These are phyloP conservation scores for Argopecten irradians DNA, from an alignment of 1,140 invertebrate genomes.

Conservation along the genomic window DNA sequence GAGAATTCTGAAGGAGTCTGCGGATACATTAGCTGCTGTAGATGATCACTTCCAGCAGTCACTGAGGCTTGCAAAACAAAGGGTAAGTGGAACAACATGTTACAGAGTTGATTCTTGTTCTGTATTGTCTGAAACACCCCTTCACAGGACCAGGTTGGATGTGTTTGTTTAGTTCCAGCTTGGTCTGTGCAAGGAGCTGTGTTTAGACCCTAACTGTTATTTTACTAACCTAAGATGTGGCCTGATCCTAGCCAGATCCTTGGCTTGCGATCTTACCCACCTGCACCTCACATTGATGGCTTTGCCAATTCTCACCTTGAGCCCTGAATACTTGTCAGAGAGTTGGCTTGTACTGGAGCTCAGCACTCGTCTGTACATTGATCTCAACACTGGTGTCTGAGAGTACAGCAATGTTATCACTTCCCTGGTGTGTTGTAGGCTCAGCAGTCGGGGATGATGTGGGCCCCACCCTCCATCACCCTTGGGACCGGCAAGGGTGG, in stretches of 20 bases:
- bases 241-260: not conserved
- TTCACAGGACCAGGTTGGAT: not conserved
- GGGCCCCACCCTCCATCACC: constrained; percentile 68
- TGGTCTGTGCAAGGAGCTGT: not conserved
- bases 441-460: constrained; percentile 46
- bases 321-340: not conserved
- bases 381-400: constrained; percentile 2
- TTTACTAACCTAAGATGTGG: not conserved
- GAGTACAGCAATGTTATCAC: not conserved
- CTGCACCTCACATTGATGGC: not conserved
- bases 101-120: not conserved
- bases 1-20: constrained; percentile 75
- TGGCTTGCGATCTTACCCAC: not conserved
- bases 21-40: constrained; percentile 81
- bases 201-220: not conserved
- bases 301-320: not conserved
- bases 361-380: constrained; percentile 3
- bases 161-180: not conserved
- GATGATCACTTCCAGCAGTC: constrained; percentile 95
- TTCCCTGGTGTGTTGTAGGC: not conserved
- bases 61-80: constrained; percentile 87
- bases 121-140: not conserved
- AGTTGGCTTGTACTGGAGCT: constrained; percentile 8
- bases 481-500: constrained; percentile 65
- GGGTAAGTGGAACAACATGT: constrained; percentile 79